Evolutionary conservation across 1,140 invertebrate genomes (phyloP).

Genomic region (Cardiocondyla obscurior): DNA sequence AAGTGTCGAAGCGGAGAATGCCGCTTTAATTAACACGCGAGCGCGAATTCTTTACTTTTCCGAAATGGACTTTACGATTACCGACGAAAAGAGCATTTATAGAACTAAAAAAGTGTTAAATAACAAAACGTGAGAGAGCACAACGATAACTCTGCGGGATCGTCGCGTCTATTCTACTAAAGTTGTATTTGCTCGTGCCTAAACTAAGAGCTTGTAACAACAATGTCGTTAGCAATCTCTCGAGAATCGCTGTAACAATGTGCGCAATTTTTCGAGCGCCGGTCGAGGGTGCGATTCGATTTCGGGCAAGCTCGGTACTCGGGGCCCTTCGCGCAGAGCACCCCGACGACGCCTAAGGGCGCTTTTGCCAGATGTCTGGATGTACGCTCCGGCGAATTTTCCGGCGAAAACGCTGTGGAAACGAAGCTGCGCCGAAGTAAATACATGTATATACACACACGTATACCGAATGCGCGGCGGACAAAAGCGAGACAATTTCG

Average conservation of each 20-base stretch:
- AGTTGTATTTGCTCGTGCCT: slow-evolving; percentile 1
- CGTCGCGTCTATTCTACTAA: not conserved
- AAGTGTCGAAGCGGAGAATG: slow-evolving; percentile 11
- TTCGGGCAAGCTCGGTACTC: slow-evolving; percentile 13
- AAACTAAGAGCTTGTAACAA: slow-evolving; percentile 23
- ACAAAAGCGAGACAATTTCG: slow-evolving; percentile 74
- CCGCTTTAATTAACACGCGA: slow-evolving; percentile 17
- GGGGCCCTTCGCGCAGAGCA: slow-evolving; percentile 17
- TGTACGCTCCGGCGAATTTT: slow-evolving; percentile 61
- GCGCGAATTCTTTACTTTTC: not conserved
- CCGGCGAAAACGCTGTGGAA: slow-evolving; percentile 57
- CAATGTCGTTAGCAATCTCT: slow-evolving; percentile 46
- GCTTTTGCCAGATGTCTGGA: slow-evolving; percentile 64
- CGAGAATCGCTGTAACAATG: slow-evolving; percentile 48
- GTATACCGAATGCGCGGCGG: slow-evolving; percentile 19
- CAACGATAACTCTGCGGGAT: not conserved
- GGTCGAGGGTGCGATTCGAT: slow-evolving; percentile 52
- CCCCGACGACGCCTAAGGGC: slow-evolving; percentile 19
- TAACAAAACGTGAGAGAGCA: not conserved
- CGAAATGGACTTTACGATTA: not conserved
- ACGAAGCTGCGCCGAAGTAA: slow-evolving; percentile 63
- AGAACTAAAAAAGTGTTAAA: not conserved
- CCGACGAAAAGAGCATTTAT: not conserved
- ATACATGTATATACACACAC: slow-evolving; percentile 56
- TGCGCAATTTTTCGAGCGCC: slow-evolving; percentile 33